These are phyloP conservation scores for Ancistrus triradiatus DNA, from an alignment of 2,113 vertebrate species.

Conservation along the genomic window DNA sequence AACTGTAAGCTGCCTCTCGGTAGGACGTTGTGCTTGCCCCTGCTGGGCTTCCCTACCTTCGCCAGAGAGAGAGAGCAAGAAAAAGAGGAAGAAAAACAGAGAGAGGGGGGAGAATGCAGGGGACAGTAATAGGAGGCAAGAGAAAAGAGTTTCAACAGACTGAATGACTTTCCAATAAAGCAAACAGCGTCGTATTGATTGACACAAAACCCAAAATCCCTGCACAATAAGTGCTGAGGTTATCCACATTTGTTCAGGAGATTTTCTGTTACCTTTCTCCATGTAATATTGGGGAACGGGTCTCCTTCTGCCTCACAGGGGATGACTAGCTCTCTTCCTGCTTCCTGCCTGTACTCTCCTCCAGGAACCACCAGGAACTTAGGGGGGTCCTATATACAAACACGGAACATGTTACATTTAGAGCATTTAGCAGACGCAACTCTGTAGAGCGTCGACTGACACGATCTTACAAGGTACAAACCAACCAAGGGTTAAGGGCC, in stretches of 20 bases:
- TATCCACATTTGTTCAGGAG: too few species aligned
- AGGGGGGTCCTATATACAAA: conserved; percentile 82
- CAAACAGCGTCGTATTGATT: too few species aligned
- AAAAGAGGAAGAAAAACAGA: background rate
- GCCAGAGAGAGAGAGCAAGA: conserved; percentile 43
- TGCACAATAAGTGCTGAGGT: too few species aligned
- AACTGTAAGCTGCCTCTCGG: conserved; percentile 94
- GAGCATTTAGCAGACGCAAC: too few species aligned
- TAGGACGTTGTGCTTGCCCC: conserved; percentile 96
- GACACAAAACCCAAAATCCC: too few species aligned
- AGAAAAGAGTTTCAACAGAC: too few species aligned
- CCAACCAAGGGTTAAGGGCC: too few species aligned
- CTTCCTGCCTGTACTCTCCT: conserved; percentile 98
- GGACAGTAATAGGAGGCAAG: conserved; percentile 4
- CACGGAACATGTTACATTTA: conserved; percentile 8
- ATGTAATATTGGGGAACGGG: conserved; percentile 95
- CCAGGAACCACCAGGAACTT: conserved; percentile 99
- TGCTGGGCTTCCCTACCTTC: conserved; percentile 96
- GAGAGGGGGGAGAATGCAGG: conserved; percentile 6
- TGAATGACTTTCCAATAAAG: too few species aligned
- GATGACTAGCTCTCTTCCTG: conserved; percentile 93
- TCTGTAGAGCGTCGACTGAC: too few species aligned
- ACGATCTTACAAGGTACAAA: too few species aligned
- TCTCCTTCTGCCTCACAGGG: conserved; percentile 96
- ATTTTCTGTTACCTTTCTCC: conserved; percentile 83